phyloP scores from a whole-genome alignment of 2,888 invertebrate species.

The Limnephilus marmoratus region DNA sequence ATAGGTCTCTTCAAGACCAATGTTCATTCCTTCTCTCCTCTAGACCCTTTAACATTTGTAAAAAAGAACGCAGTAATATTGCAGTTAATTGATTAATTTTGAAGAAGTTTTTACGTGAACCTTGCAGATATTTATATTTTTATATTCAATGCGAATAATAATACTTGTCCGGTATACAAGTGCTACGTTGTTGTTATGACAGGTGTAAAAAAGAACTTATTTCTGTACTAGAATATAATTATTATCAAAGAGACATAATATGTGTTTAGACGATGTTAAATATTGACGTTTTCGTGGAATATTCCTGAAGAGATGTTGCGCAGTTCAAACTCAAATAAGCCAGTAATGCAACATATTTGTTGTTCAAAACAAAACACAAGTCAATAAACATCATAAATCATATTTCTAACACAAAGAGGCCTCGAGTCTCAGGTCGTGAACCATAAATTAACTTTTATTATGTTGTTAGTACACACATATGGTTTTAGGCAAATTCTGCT shows the following conservation, averaged over 20 bases:
- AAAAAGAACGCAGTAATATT: too few relatives aligned
- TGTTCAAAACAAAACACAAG: not conserved
- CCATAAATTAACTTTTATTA: not conserved
- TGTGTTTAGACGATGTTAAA: not conserved
- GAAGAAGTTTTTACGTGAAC: not conserved
- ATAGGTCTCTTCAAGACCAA: too few relatives aligned
- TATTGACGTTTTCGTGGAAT: not conserved
- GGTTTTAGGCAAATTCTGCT: too few relatives aligned
- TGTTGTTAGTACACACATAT: too few relatives aligned
- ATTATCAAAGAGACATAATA: slow-evolving; percentile 6
- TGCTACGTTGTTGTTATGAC: not conserved
- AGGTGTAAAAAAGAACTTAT: not conserved
- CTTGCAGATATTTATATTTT: not conserved
- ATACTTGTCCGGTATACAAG: not conserved
- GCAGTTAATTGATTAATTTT: too few relatives aligned
- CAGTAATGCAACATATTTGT: not conserved
- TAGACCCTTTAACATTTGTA: too few relatives aligned
- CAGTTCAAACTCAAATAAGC: not conserved
- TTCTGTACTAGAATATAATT: not conserved
- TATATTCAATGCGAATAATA: not conserved
- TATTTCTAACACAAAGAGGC: not conserved
- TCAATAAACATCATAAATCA: not conserved
- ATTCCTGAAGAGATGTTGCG: not conserved
- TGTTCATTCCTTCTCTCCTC: too few relatives aligned
- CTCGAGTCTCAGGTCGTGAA: not conserved